Base-by-base conservation (phyloP, 2,797 vertebrate genomes). In the Ceryle rudis region DNA sequence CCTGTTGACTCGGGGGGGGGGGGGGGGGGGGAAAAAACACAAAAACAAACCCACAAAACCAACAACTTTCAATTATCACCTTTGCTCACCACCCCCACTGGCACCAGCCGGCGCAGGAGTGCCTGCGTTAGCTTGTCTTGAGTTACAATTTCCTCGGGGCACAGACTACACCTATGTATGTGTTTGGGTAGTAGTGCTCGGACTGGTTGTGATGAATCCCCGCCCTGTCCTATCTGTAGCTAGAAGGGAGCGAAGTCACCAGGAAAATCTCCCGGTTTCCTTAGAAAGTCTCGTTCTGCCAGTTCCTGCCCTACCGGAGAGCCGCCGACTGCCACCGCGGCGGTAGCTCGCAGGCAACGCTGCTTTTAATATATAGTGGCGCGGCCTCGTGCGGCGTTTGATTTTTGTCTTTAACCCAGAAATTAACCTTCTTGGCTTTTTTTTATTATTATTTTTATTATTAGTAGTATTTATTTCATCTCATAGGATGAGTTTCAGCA, bases 81-180 rank as follows among this genome's bases (percentile, higher is more conserved):
- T 92, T 73, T 61, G 52, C 72, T 33, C 37, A 0, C 94, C 95
- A 93, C 90, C 91, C 94, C 90, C 86, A 81, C 93, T 95, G 96
- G 90, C 93, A 95, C 94, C 97, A 95, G 96, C 83, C 26, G 2
- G 80, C 26, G 5, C 58, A 7, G 91, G 80, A 91, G 80, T 89
- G 94, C 90, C 96, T 96, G 94, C 83, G 3, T 93, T 95, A 84
- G 95, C 96, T 97, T 93, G 93, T 95, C 94, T 77, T 65, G 42
- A 82, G 83, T 94, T 95, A 49, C 28, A 29, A 81, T 88, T 95
- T 46, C 96, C 96, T 90, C 44, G 0, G 96, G 96, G 96, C 96
- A 96, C 91, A 82, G 96, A 95, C 96, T 95, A 86, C 96, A 90
- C 94, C 92, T 96, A 77, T 73, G 78, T 42, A 51, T 91, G 91